phyloP scores from a whole-genome alignment of 2,797 vertebrate genomes.

The Moxostoma hubbsi region DNA sequence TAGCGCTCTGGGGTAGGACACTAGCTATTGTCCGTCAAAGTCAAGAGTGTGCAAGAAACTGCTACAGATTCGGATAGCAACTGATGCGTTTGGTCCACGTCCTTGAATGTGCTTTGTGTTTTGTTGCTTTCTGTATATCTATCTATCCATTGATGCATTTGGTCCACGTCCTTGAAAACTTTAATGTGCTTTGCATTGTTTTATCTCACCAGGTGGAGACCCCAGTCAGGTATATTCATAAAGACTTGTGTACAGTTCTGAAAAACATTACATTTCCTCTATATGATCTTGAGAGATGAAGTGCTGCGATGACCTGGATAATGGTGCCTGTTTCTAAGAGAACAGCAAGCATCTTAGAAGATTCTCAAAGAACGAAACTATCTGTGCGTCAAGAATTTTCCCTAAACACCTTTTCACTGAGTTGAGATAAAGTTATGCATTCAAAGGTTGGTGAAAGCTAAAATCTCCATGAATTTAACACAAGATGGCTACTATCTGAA shows the following conservation, averaged over 20 bases:
- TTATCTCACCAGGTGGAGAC: neutral
- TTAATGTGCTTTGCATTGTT: neutral
- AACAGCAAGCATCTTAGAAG: neutral
- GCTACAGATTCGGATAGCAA: neutral
- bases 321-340: conserved; percentile 31
- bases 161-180: neutral
- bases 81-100: conserved; percentile 3
- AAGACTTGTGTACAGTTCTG: neutral
- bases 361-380: neutral
- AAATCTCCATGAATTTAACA: too few species aligned
- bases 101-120: conserved; percentile 15
- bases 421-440: conserved; percentile 21
- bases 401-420: conserved; percentile 9
- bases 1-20: conserved; percentile 10
- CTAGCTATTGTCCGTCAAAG: conserved; percentile 28
- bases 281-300: conserved; percentile 2
- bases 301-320: neutral
- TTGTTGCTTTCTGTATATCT: too few species aligned
- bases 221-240: neutral
- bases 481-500: too few species aligned
- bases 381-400: conserved; percentile 30
- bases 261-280: neutral
- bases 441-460: neutral
- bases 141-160: neutral
- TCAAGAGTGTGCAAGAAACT: conserved; percentile 1